These are phyloP conservation scores for Acinonyx jubatus DNA, from an alignment of 2,113 vertebrate species.

Conservation along the genomic window DNA sequence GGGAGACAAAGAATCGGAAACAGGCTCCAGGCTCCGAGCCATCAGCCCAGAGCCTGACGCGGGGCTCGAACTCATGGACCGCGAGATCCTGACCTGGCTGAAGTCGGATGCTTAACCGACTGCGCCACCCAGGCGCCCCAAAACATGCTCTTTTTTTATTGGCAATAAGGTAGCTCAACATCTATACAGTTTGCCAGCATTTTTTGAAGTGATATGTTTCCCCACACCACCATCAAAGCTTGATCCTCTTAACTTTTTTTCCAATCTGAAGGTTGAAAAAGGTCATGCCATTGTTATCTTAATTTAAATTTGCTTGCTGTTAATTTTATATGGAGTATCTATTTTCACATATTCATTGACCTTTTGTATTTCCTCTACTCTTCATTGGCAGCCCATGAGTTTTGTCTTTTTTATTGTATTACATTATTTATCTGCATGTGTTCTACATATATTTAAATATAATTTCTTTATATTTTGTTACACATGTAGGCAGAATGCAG, in stretches of 20 bases:
- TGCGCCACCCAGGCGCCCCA: too few relatives aligned
- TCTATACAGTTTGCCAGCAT: background rate
- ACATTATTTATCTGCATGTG: background rate
- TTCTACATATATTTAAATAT: background rate
- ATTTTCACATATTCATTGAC: background rate
- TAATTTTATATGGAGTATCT: background rate
- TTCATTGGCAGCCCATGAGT: conserved; percentile 27
- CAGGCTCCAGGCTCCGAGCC: too few relatives aligned
- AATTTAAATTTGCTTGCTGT: background rate
- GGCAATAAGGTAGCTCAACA: rapidly evolving
- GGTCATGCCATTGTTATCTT: background rate
- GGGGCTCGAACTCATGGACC: too few relatives aligned
- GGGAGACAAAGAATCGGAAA: too few relatives aligned
- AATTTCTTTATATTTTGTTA: background rate
- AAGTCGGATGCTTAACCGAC: too few relatives aligned
- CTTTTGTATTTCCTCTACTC: background rate
- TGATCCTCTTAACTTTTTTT: background rate
- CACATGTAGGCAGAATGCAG: background rate
- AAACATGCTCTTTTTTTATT: background rate
- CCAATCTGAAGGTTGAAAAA: background rate
- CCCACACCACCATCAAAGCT: background rate
- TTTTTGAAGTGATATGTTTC: background rate
- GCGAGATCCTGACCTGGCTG: too few relatives aligned
- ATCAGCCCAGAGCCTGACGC: too few relatives aligned
- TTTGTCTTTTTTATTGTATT: conserved; percentile 74